Evolutionary conservation across 2,113 vertebrate species (phyloP), one percentile per base, ranked within the genome.

Genomic region (Nannobrachium achirus): DNA sequence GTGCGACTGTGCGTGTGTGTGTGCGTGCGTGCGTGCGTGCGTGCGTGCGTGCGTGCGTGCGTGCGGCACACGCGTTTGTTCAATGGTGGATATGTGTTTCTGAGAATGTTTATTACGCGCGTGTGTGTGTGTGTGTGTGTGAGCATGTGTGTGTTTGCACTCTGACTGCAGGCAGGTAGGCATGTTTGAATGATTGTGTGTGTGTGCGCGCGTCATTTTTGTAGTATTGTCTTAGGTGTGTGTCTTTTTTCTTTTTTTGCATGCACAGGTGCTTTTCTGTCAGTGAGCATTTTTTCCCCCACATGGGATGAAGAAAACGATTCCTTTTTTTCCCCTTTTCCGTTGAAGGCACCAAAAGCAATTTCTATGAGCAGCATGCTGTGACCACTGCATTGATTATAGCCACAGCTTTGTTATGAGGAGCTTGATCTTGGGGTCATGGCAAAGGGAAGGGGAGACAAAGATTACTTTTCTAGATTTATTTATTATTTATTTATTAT

Each of bases 311-410:
- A 79, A 48, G 57, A 69, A 75, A 85, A 75, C 65, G 75, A 78
- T 81, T 65, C 13, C 70, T 84, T 82, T 83, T 78, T 64, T 33
- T 33, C 25, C 25, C 25, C 25, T 33, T 33, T 33, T 33, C 6
- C 25, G 45, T 56, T 68, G 50, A 76, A 80, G 71, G 56, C 65
- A 73, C 61, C 55, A 80, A 80, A 85, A 83, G 79, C 80, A 82
- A 82, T 88, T 80, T 80, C 52, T 71, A 18, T 75, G 80, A 64
- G 78, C 76, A 77, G 19, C 16, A 68, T 76, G 25, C 70, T 81
- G 81, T 87, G 87, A 84, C 85, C 18, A 10, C 7, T n/a, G 42
- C 66, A 57, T 46, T 75, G 74, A 76, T 78, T 73, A 65, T 73
- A 65, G 69, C 13, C 48, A 41, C 18, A 63, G 73, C 33, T 56